These are phyloP conservation scores for Enteromius trimaculatus DNA, from an alignment of 2,797 vertebrate species.

Conservation along the genomic window DNA sequence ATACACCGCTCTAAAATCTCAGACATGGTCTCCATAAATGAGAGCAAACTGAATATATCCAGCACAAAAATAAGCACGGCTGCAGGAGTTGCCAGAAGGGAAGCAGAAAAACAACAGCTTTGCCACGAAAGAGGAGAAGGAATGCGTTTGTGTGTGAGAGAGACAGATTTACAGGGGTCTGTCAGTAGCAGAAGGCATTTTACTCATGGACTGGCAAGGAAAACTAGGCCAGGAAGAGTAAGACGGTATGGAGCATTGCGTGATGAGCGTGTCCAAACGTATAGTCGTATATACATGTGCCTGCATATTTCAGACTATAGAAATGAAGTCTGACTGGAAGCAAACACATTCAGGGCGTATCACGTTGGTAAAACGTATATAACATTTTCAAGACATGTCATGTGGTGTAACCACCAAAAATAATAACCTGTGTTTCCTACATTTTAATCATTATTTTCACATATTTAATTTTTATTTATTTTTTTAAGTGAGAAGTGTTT, in stretches of 20 bases:
- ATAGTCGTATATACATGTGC: neutral
- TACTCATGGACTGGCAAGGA: slow-evolving; percentile 5
- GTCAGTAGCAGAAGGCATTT: slow-evolving; percentile 25
- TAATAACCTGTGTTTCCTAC: neutral
- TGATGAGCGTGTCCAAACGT: neutral
- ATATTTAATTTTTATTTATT: neutral
- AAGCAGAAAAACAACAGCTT: slow-evolving; percentile 27
- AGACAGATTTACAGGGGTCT: slow-evolving; percentile 28
- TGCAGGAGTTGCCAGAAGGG: slow-evolving; percentile 2
- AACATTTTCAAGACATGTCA: neutral
- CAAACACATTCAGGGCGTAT: neutral
- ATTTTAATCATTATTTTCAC: neutral
- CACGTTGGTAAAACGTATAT: neutral
- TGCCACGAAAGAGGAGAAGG: slow-evolving; percentile 14
- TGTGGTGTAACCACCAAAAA: neutral
- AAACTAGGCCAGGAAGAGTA: slow-evolving; percentile 36
- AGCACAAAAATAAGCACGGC: neutral
- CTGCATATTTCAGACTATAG: neutral
- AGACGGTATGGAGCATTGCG: neutral
- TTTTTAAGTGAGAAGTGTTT: neutral
- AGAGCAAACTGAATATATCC: neutral
- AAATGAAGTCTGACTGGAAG: slow-evolving; percentile 7
- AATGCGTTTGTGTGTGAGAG: neutral
- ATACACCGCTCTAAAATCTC: neutral
- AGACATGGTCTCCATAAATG: neutral